These are phyloP conservation scores for Eurosta solidaginis DNA, from an alignment of 1,140 invertebrate genomes.

Conservation along the genomic window DNA sequence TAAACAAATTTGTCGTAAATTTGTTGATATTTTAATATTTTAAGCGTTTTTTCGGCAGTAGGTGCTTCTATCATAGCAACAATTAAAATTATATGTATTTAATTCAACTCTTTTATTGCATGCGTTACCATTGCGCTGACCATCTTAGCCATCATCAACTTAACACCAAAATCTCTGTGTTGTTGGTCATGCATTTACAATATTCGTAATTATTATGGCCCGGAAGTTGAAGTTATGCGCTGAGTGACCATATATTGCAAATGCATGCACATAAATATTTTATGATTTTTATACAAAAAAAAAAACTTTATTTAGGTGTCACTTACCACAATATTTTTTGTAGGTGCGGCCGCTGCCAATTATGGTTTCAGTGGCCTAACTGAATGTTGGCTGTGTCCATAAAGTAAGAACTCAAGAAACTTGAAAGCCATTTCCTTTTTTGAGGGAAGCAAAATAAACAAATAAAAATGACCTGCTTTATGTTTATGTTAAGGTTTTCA, in stretches of 20 bases:
- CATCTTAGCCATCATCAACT: neutral
- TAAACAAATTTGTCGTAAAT: no score
- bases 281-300: neutral
- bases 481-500: no score
- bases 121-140: no score
- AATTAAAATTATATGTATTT: no score
- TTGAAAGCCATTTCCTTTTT: slow-evolving; percentile 17
- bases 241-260: neutral
- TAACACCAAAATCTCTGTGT: neutral
- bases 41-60: no score
- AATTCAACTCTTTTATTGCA: no score
- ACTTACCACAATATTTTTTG: neutral
- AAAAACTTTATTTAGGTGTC: no score
- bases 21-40: no score
- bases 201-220: neutral
- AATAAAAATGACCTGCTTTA: slow-evolving; percentile 10
- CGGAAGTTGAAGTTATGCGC: slow-evolving; percentile 22
- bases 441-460: neutral
- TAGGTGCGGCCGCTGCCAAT: slow-evolving; percentile 16
- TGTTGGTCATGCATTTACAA: neutral
- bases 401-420: neutral
- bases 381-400: no score
- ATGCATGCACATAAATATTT: neutral
- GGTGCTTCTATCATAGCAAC: no score
- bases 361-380: neutral